Evolutionary conservation across 2,888 invertebrate species (phyloP).

Genomic region (Nymphalis urticae): DNA sequence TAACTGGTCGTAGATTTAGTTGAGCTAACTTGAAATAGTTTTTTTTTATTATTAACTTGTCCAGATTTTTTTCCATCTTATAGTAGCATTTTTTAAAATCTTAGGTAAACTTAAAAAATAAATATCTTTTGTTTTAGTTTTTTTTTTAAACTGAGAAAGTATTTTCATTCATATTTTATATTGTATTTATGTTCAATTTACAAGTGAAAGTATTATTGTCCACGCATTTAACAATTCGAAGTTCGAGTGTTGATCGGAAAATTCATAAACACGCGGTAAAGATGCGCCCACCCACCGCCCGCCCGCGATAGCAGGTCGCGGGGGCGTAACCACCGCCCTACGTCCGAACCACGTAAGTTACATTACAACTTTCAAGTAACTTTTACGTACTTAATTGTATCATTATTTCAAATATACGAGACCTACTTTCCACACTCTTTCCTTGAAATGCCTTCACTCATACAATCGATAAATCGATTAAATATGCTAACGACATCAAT

Average conservation of each 20-base stretch:
- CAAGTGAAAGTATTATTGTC: constrained; percentile 1
- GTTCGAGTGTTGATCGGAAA: constrained; percentile 49
- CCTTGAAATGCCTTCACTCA: not conserved
- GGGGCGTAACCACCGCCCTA: constrained; percentile 80
- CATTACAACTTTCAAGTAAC: constrained; percentile 56
- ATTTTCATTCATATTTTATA: too few relatives aligned
- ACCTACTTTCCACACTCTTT: too few relatives aligned
- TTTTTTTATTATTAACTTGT: too few relatives aligned
- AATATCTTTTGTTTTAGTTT: too few relatives aligned
- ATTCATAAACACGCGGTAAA: constrained; percentile 64
- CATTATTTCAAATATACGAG: not conserved
- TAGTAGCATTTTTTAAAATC: too few relatives aligned
- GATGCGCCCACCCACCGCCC: constrained; percentile 75
- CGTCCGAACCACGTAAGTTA: constrained; percentile 54
- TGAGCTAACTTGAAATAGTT: too few relatives aligned
- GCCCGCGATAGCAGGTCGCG: constrained; percentile 65
- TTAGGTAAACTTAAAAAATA: too few relatives aligned
- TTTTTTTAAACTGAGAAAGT: too few relatives aligned
- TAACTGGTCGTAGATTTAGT: too few relatives aligned
- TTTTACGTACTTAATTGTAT: constrained; percentile 12
- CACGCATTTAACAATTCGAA: constrained; percentile 32
- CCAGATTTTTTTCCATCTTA: too few relatives aligned
- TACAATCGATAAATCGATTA: not conserved
- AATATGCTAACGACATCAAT: not conserved
- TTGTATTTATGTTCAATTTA: not conserved